Conservation (phyloP, 1,140 invertebrate species). For the Drosophila murphyi region DNA sequence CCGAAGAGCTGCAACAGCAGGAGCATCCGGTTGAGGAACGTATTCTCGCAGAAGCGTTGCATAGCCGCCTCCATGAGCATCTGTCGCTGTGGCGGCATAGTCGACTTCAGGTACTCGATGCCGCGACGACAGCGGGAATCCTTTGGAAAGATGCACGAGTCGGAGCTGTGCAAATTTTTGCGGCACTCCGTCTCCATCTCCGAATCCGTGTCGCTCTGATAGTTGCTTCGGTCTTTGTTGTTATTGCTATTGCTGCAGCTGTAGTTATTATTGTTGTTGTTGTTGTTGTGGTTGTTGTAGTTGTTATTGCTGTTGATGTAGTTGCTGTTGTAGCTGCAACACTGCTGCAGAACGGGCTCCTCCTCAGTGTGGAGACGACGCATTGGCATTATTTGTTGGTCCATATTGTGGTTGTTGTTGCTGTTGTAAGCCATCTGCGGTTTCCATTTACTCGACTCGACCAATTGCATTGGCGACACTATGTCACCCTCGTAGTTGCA, state of each 20-base stretch:
- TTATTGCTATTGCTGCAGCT: too few relatives aligned
- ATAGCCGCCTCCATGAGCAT: conserved; percentile 16
- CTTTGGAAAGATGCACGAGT: not conserved
- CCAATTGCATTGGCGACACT: conserved; percentile 2
- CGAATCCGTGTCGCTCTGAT: conserved; percentile 49
- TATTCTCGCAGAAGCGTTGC: conserved; percentile 2
- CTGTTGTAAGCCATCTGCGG: not conserved
- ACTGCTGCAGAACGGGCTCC: too few relatives aligned
- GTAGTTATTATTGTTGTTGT: not conserved
- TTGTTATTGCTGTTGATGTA: not conserved
- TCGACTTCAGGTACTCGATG: conserved; percentile 23
- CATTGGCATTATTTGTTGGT: not conserved
- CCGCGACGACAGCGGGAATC: conserved; percentile 13
- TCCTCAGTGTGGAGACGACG: too few relatives aligned
- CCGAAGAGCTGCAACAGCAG: conserved; percentile 48
- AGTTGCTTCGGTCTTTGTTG: not conserved
- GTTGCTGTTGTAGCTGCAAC: not conserved
- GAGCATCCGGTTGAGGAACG: conserved; percentile 25
- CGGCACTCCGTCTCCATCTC: conserved; percentile 47
- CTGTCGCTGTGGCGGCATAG: conserved; percentile 34
- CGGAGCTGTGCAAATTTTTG: not conserved
- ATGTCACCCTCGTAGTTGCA: conserved; percentile 25
- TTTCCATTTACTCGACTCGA: not conserved
- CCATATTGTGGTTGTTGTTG: not conserved
- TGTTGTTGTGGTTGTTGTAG: not conserved